These are phyloP conservation scores for Tauraco erythrolophus DNA, from an alignment of 2,113 vertebrate species.

Conservation along the genomic window DNA sequence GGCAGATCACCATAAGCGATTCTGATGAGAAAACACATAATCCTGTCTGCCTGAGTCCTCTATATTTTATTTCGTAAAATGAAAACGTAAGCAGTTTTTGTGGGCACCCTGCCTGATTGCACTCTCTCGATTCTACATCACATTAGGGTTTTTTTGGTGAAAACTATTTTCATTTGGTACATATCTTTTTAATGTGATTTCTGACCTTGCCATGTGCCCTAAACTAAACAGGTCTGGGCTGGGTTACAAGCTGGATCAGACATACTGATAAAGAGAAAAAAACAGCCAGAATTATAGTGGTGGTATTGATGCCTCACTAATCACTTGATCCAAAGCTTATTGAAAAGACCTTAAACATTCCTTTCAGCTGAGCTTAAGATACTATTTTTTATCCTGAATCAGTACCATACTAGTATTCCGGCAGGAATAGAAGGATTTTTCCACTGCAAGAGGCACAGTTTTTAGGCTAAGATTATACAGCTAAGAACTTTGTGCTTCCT, in stretches of 20 bases:
- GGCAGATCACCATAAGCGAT: neutral
- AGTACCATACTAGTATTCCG: neutral
- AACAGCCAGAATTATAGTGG: neutral
- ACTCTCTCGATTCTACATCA: neutral
- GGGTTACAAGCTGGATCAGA: slow-evolving; percentile 1
- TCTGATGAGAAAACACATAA: neutral
- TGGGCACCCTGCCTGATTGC: neutral
- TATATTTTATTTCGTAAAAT: neutral
- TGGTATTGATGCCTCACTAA: slow-evolving; percentile 12
- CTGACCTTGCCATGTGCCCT: neutral
- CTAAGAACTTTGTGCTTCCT: neutral
- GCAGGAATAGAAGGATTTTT: neutral
- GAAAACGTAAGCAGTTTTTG: neutral
- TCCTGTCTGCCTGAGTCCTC: neutral
- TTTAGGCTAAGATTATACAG: neutral
- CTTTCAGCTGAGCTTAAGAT: slow-evolving; percentile 3
- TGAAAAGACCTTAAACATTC: neutral
- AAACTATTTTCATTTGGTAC: neutral
- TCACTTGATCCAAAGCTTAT: slow-evolving; percentile 33
- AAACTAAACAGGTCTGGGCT: neutral
- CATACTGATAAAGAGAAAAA: neutral
- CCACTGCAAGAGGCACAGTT: neutral
- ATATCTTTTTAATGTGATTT: neutral
- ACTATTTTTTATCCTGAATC: neutral
- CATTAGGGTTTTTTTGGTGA: neutral